Percentiles rank a stretch among this genome's conserved stretches.
phyloP scores from a whole-genome alignment of 2,888 invertebrate genomes.

The Phaedon cochleariae region DNA sequence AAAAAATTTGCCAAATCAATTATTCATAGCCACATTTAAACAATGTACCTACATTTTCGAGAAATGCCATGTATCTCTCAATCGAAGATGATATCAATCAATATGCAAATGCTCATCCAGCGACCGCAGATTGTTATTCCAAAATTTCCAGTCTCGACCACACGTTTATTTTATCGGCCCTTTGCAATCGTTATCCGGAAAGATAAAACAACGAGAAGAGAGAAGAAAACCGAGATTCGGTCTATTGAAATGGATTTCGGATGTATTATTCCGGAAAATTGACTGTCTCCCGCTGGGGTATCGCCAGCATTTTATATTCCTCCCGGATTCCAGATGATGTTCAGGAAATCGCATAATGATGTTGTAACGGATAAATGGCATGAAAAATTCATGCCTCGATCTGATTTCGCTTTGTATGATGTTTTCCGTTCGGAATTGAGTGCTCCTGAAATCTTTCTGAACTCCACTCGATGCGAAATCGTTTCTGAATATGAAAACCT shows the following conservation, averaged over 20 bases:
- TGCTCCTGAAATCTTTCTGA: background rate
- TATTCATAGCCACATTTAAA: too few relatives aligned
- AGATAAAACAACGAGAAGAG: constrained; percentile 47
- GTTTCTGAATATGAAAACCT: too few relatives aligned
- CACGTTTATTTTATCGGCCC: constrained; percentile 54
- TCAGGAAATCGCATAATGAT: constrained; percentile 22
- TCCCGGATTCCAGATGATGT: constrained; percentile 28
- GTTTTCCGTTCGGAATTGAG: background rate
- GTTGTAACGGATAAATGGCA: constrained; percentile 13
- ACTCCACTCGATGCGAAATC: too few relatives aligned
- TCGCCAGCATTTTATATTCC: constrained; percentile 33
- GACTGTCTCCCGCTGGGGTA: constrained; percentile 34
- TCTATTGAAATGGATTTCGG: constrained; percentile 42
- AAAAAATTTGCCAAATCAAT: too few relatives aligned
- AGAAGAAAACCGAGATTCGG: constrained; percentile 25
- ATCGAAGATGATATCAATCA: too few relatives aligned
- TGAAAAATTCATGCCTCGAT: constrained; percentile 14
- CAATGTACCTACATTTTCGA: too few relatives aligned
- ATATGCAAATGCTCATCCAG: constrained; percentile 36
- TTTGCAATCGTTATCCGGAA: constrained; percentile 50
- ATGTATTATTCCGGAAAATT: constrained; percentile 41
- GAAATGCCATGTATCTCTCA: too few relatives aligned
- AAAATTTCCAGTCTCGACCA: constrained; percentile 50
- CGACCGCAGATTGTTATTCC: constrained; percentile 52
- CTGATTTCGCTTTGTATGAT: constrained; percentile 9